phyloP scores from a whole-genome alignment of 2,888 invertebrate genomes.

The Zonitis immaculata region DNA sequence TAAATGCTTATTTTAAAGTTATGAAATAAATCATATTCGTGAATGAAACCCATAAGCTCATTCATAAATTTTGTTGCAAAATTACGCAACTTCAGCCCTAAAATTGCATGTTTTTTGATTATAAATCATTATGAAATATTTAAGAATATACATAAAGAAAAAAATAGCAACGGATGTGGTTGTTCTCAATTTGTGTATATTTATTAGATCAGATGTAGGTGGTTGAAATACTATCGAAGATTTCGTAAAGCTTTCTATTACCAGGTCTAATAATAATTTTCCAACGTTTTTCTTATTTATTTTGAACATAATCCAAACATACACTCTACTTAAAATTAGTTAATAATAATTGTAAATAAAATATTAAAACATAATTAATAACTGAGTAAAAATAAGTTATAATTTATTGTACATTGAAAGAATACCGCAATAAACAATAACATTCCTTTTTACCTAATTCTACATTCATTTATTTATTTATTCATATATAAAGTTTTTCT shows the following conservation, averaged over 20 bases:
- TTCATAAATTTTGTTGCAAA: too few species aligned
- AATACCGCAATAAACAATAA: constrained; percentile 24
- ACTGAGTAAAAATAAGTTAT: constrained; percentile 38
- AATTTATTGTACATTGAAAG: constrained; percentile 29
- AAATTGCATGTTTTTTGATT: too few species aligned
- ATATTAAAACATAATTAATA: constrained; percentile 40
- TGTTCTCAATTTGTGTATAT: neutral
- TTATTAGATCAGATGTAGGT: neutral
- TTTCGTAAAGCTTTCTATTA: too few species aligned
- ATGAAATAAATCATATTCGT: too few species aligned
- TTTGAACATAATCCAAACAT: constrained; percentile 38
- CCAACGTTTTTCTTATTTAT: constrained; percentile 18
- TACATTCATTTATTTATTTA: constrained; percentile 5
- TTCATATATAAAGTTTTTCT: constrained; percentile 14
- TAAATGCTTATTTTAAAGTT: too few species aligned
- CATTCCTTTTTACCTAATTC: constrained; percentile 29
- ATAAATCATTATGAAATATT: too few species aligned
- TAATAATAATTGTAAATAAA: constrained; percentile 30
- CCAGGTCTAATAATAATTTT: constrained; percentile 1
- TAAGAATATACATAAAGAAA: too few species aligned
- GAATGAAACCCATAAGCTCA: too few species aligned
- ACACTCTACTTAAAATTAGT: constrained; percentile 34
- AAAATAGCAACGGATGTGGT: neutral
- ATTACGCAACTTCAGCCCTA: too few species aligned
- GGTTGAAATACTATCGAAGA: neutral